Conservation (phyloP, 2,888 invertebrate genomes). For the Azorinus chamasolen region DNA sequence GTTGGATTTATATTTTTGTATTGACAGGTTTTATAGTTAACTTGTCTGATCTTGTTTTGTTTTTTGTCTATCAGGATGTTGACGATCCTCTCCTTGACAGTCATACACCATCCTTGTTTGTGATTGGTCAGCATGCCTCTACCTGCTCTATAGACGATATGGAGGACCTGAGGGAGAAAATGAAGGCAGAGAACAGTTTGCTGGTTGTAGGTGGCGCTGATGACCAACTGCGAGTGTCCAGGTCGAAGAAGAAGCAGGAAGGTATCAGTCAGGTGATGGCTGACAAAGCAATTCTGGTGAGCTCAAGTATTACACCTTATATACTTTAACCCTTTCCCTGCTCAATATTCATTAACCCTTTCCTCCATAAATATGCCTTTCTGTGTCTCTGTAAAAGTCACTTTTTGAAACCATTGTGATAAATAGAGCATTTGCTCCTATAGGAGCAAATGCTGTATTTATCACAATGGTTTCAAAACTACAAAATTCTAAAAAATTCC, state of each 20-base stretch:
- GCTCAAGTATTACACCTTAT: no score
- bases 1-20: not conserved
- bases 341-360: no score
- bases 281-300: constrained; percentile 91
- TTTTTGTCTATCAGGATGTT: constrained; percentile 87
- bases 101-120: constrained; percentile 92
- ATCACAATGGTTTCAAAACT: no score
- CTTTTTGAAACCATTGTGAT: no score
- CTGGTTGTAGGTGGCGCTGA: constrained; percentile 94
- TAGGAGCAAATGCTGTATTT: no score
- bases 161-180: constrained; percentile 92
- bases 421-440: no score
- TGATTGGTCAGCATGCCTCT: constrained; percentile 91
- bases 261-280: constrained; percentile 93
- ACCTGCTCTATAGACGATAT: constrained; percentile 90
- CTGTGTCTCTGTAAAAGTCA: no score
- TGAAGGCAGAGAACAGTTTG: constrained; percentile 92
- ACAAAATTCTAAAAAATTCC: no score
- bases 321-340: no score
- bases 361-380: no score
- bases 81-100: constrained; percentile 92
- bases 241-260: constrained; percentile 91
- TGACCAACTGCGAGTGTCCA: constrained; percentile 91
- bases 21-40: no score
- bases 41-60: not conserved